phyloP scores from a whole-genome alignment of 2,888 invertebrate genomes.

The Carpatolechia fugitivella region DNA sequence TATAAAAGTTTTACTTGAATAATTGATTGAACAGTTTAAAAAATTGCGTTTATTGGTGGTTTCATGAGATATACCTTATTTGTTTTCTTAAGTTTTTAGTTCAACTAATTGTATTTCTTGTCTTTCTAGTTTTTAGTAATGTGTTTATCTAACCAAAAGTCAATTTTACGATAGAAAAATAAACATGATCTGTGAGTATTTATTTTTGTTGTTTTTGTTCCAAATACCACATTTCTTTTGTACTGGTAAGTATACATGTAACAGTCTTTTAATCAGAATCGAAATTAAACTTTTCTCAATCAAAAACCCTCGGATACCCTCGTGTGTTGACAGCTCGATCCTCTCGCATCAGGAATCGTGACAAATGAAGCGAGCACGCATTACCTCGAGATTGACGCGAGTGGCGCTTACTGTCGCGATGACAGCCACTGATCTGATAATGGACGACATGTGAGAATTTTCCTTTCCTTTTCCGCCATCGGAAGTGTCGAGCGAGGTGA shows the following conservation, averaged over 20 bases:
- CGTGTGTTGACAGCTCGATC: slow-evolving; percentile 7
- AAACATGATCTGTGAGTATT: too few species aligned
- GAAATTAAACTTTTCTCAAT: neutral
- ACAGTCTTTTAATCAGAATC: neutral
- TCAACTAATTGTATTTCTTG: too few species aligned
- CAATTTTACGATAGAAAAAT: too few species aligned
- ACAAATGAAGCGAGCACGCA: slow-evolving; percentile 44
- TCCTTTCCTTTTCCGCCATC: slow-evolving; percentile 15
- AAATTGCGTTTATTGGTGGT: too few species aligned
- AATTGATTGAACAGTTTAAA: too few species aligned
- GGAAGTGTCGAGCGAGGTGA: slow-evolving; percentile 13
- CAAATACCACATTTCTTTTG: too few species aligned
- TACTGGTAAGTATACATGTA: neutral
- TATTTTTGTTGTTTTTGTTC: too few species aligned
- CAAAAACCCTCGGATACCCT: neutral
- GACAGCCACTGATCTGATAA: slow-evolving; percentile 38
- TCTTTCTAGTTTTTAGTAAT: too few species aligned
- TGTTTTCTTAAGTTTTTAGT: too few species aligned
- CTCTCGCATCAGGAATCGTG: slow-evolving; percentile 28
- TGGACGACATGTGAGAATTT: slow-evolving; percentile 23
- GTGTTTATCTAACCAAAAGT: too few species aligned
- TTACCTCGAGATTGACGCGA: slow-evolving; percentile 39
- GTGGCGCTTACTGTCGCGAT: slow-evolving; percentile 30
- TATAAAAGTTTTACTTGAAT: too few species aligned
- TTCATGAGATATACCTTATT: too few species aligned